phyloP scores from a whole-genome alignment of 1,140 invertebrate species.

The Odontomachus brunneus region DNA sequence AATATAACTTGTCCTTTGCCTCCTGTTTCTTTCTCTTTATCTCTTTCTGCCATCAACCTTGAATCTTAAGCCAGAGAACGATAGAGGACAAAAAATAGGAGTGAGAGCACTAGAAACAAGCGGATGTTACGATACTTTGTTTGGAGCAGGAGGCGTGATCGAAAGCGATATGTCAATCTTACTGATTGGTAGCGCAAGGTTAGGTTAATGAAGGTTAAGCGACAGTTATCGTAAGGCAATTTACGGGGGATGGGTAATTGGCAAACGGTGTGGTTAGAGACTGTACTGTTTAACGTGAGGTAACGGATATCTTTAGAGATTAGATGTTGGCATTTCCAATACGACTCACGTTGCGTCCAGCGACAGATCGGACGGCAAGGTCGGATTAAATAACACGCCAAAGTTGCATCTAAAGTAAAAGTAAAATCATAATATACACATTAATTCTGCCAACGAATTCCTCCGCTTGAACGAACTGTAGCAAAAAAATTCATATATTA shows the following conservation, averaged over 20 bases:
- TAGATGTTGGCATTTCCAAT: background rate
- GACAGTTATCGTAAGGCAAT: constrained; percentile 38
- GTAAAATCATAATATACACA: too few relatives aligned
- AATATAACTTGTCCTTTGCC: too few relatives aligned
- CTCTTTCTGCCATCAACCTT: too few relatives aligned
- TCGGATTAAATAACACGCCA: background rate
- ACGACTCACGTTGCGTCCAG: too few relatives aligned
- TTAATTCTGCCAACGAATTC: too few relatives aligned
- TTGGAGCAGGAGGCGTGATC: background rate
- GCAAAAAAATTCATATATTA: too few relatives aligned
- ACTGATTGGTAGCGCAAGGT: constrained; percentile 12
- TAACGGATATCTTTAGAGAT: constrained; percentile 25
- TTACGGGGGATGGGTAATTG: constrained; percentile 26
- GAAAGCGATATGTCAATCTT: constrained; percentile 8
- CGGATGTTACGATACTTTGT: background rate
- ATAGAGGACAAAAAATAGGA: too few relatives aligned
- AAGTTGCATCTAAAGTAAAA: too few relatives aligned
- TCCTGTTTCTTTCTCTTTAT: too few relatives aligned
- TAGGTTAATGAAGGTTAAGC: constrained; percentile 32
- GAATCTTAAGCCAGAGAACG: too few relatives aligned
- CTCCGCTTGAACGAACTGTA: too few relatives aligned
- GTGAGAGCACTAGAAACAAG: too few relatives aligned
- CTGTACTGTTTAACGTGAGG: background rate
- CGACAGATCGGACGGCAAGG: background rate
- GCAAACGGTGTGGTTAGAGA: background rate